phyloP scores from a whole-genome alignment of 2,113 vertebrate genomes.

The Heterochromis multidens region DNA sequence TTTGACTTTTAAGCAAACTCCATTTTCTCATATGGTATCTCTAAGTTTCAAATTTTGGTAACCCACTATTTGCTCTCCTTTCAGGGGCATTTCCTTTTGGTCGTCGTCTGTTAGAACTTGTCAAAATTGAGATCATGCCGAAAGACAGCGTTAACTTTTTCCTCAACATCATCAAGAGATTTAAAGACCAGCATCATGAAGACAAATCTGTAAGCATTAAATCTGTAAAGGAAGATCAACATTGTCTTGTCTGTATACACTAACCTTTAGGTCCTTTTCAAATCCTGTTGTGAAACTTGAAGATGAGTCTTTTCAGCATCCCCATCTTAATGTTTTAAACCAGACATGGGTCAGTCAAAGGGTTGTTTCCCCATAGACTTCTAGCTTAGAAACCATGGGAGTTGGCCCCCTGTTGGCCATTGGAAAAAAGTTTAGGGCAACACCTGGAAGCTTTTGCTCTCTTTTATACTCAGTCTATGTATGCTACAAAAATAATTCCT shows the following conservation, averaged over 20 bases:
- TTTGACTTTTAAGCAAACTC: not conserved
- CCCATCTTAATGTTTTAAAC: not conserved
- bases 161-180: conserved; percentile 37
- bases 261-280: not conserved
- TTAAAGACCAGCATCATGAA: conserved; percentile 43
- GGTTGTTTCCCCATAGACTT: too few species aligned
- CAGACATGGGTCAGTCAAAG: not conserved
- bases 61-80: not conserved
- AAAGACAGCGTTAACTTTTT: conserved; percentile 34
- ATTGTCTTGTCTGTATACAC: not conserved
- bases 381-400: too few species aligned
- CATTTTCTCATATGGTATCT: not conserved
- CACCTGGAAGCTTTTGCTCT: not conserved
- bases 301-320: not conserved
- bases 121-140: not conserved
- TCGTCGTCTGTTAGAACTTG: not conserved
- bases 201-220: conserved; percentile 18
- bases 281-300: not conserved
- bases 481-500: not conserved
- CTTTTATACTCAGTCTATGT: not conserved
- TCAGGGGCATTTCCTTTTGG: conserved; percentile 45
- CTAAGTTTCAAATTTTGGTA: not conserved
- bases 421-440: too few species aligned
- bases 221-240: not conserved
- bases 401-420: too few species aligned